Conservation (phyloP, 2,797 vertebrate genomes). For the Sebastes kiyomatsui region DNA sequence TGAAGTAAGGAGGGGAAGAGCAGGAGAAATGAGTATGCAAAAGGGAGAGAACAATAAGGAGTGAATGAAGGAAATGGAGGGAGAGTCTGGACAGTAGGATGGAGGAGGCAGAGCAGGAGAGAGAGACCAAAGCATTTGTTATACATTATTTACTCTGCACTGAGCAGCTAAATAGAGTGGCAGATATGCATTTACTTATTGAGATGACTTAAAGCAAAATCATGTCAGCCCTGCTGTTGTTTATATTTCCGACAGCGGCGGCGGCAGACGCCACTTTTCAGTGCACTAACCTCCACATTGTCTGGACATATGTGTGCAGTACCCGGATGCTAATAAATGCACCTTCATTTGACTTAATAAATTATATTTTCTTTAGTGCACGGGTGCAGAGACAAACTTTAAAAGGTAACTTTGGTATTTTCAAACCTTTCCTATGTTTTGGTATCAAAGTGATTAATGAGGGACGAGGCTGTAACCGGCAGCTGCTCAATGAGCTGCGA, state of each 20-base stretch:
- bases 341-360: not conserved
- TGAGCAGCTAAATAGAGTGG: constrained; percentile 65
- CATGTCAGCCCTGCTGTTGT: constrained; percentile 53
- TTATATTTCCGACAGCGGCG: constrained; percentile 26
- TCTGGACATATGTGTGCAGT: not conserved
- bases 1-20: not conserved
- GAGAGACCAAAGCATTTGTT: constrained; percentile 43
- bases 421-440: too few relatives aligned
- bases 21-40: not conserved
- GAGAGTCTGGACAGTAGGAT: constrained; percentile 7
- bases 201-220: constrained; percentile 66
- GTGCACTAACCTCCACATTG: not conserved
- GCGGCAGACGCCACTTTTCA: constrained; percentile 3
- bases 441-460: too few relatives aligned
- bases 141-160: constrained; percentile 70
- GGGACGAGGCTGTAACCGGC: too few relatives aligned
- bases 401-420: not conserved
- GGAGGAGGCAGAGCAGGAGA: constrained; percentile 26
- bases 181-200: constrained; percentile 74
- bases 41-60: constrained; percentile 4
- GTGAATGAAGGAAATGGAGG: constrained; percentile 13
- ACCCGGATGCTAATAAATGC: not conserved
- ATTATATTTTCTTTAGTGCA: not conserved
- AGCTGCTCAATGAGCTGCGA: too few relatives aligned
- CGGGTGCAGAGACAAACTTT: not conserved